A percentile compares a stretch with the other conserved stretches of the same genome.
These are phyloP conservation scores for Ailurus styani DNA, from an alignment of 2,113 vertebrate species.

Conservation along the genomic window DNA sequence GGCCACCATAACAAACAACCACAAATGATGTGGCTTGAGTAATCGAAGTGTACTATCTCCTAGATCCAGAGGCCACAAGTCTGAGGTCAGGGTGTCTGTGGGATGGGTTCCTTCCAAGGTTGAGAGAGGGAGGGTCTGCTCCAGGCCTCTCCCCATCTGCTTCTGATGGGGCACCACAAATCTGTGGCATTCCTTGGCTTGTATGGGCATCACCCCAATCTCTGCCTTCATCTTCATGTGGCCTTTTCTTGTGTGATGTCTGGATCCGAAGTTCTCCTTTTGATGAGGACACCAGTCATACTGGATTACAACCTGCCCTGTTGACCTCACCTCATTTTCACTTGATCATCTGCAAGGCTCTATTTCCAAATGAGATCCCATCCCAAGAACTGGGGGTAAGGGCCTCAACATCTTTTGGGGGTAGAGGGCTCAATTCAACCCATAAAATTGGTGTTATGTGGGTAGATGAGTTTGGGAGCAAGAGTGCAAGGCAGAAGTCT, in stretches of 20 bases:
- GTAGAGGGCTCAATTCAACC: neutral
- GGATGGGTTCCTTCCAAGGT: neutral
- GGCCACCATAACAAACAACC: neutral
- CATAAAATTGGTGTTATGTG: neutral
- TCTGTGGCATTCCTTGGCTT: neutral
- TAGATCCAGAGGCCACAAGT: too few relatives aligned
- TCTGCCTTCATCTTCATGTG: neutral
- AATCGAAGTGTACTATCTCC: neutral
- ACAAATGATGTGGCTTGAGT: neutral
- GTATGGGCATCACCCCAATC: fast-evolving
- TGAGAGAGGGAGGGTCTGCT: neutral
- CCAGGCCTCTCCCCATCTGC: neutral
- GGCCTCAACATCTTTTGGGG: neutral
- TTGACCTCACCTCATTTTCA: neutral
- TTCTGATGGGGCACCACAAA: neutral
- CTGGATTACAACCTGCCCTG: neutral
- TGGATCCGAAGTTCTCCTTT: neutral
- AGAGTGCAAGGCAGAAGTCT: neutral
- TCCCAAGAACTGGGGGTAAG: neutral
- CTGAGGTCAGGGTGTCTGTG: neutral
- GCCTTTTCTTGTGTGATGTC: too few relatives aligned
- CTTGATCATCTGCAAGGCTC: too few relatives aligned
- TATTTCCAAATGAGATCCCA: neutral
- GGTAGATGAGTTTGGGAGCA: neutral
- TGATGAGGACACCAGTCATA: neutral